Evolutionary conservation across 2,113 vertebrate species (phyloP).

Genomic region (Pica pica): DNA sequence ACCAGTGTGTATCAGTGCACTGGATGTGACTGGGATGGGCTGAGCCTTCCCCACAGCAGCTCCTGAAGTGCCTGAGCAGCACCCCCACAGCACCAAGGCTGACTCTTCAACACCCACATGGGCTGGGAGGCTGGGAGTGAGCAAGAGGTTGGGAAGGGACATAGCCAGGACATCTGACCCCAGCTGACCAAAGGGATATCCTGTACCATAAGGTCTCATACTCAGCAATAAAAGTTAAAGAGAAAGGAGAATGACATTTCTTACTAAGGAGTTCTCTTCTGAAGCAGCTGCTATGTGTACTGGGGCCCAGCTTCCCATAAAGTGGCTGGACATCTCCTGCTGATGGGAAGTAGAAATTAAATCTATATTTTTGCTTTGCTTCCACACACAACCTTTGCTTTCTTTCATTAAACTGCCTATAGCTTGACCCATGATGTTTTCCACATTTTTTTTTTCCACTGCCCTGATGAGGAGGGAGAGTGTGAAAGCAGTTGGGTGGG

Average conservation of each 20-base stretch:
- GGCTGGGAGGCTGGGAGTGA: no score
- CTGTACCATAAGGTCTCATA: fast-evolving
- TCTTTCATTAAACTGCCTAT: background rate
- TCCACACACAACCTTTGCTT: background rate
- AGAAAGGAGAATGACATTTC: background rate
- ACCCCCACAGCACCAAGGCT: background rate
- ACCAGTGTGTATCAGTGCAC: fast-evolving
- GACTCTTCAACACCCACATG: background rate
- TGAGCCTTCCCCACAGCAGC: background rate
- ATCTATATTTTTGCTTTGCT: background rate
- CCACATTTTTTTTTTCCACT: background rate
- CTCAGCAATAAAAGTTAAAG: background rate
- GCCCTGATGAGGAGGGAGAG: background rate
- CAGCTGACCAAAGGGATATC: background rate
- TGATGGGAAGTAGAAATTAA: background rate
- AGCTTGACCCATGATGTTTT: background rate
- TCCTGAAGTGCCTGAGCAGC: background rate
- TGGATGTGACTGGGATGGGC: background rate
- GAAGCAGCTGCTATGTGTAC: background rate
- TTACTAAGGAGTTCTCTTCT: fast-evolving
- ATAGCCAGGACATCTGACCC: background rate
- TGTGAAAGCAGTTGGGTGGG: background rate
- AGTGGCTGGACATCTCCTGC: background rate
- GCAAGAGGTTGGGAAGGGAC: background rate
- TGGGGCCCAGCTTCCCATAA: background rate